A percentile compares a stretch with the other conserved stretches of the same genome.
Conservation (phyloP, 2,797 vertebrate genomes). For the Cryptoprocta ferox region DNA sequence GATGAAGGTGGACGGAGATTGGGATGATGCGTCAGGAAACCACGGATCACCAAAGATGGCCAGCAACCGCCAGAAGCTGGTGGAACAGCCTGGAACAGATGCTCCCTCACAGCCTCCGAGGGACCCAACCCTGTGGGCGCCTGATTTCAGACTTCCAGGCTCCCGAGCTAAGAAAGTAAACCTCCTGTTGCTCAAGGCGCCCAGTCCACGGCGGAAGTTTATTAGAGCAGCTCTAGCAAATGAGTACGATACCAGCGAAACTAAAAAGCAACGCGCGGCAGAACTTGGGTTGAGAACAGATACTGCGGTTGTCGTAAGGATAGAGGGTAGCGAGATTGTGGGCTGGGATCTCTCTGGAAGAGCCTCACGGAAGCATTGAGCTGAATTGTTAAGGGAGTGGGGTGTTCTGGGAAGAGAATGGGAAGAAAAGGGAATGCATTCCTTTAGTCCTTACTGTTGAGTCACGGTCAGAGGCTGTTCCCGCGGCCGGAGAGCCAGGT, state of each 20-base stretch:
- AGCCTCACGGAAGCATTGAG: background rate
- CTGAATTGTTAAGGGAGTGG: rapidly evolving
- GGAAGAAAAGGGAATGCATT: rapidly evolving
- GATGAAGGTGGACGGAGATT: rapidly evolving
- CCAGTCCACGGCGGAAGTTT: background rate
- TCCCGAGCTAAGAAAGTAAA: background rate
- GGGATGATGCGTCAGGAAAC: background rate
- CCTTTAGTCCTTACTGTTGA: background rate
- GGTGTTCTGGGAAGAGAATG: background rate
- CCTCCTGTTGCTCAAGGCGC: background rate
- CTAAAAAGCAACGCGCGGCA: rapidly evolving
- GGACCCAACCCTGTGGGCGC: background rate
- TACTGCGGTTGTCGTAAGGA: rapidly evolving
- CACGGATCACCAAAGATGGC: rapidly evolving
- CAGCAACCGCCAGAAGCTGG: background rate
- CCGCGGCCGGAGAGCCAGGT: rapidly evolving
- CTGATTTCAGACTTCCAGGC: background rate
- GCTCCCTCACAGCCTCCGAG: background rate
- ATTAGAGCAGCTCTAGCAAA: too few relatives aligned
- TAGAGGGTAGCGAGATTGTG: rapidly evolving
- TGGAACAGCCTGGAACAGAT: background rate
- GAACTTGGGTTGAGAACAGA: background rate
- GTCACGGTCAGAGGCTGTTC: background rate
- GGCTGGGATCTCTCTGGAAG: background rate
- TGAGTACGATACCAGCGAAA: background rate